These are phyloP conservation scores for Leucoraja ocellata DNA, from an alignment of 2,797 vertebrate genomes.

Conservation along the genomic window DNA sequence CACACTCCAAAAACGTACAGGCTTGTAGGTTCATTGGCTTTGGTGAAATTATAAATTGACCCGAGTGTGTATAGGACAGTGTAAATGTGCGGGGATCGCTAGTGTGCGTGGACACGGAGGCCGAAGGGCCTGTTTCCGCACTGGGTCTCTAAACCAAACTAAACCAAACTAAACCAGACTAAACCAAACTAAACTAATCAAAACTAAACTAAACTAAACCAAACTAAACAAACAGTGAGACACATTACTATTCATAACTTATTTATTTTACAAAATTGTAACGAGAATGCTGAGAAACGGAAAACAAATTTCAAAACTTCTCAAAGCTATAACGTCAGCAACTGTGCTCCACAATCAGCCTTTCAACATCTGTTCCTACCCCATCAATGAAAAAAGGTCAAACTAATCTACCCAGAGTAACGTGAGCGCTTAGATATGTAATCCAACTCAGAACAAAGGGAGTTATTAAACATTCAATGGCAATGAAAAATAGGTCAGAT, in stretches of 20 bases:
- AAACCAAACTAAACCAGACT: too few species aligned
- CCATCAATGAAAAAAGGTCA: not conserved
- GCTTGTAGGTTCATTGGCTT: too few species aligned
- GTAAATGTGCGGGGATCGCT: too few species aligned
- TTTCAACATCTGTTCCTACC: not conserved
- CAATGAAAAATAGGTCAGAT: conserved; percentile 1
- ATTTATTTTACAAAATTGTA: not conserved
- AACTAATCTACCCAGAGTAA: not conserved
- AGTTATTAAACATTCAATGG: not conserved
- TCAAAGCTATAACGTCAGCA: not conserved
- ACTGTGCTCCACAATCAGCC: not conserved
- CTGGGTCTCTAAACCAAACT: too few species aligned
- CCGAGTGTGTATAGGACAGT: too few species aligned
- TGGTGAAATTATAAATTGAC: too few species aligned
- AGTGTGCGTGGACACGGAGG: too few species aligned
- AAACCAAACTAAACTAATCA: too few species aligned
- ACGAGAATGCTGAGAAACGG: not conserved
- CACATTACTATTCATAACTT: not conserved
- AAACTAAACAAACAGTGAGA: not conserved
- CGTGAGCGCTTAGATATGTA: not conserved
- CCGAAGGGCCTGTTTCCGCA: too few species aligned
- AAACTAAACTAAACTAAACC: too few species aligned
- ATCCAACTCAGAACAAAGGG: conserved; percentile 21
- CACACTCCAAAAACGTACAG: too few species aligned
- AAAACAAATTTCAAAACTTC: not conserved